phyloP scores from a whole-genome alignment of 2,113 vertebrate species.

The Nothoprocta perdicaria region DNA sequence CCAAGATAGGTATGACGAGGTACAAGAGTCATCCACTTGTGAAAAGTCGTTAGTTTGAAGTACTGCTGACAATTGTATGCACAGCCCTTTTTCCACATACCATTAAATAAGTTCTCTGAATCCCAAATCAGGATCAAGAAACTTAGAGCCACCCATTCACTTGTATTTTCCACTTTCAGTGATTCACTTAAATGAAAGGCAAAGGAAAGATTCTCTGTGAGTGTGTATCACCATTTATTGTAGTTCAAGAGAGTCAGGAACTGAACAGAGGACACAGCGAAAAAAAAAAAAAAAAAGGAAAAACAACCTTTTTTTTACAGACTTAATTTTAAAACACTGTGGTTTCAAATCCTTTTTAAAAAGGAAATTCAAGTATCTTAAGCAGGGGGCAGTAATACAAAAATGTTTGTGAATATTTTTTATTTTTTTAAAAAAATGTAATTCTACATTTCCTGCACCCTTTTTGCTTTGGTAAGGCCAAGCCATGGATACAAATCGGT shows the following conservation, averaged over 20 bases:
- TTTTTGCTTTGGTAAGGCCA: constrained; percentile 83
- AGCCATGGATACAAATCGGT: constrained; percentile 78
- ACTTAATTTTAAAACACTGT: constrained; percentile 81
- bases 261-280: constrained; percentile 79
- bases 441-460: constrained; percentile 73
- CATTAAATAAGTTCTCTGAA: neutral
- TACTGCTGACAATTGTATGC: neutral
- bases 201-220: constrained; percentile 63
- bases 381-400: constrained; percentile 79
- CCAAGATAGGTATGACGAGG: neutral
- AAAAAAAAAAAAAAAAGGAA: constrained; percentile 64
- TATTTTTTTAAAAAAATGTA: constrained; percentile 63
- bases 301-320: constrained; percentile 62
- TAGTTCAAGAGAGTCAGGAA: constrained; percentile 91
- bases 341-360: constrained; percentile 82
- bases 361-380: constrained; percentile 82
- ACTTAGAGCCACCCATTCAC: neutral
- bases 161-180: neutral
- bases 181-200: constrained; percentile 11
- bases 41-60: neutral
- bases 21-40: neutral
- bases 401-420: constrained; percentile 60
- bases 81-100: neutral
- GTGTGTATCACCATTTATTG: constrained; percentile 94
- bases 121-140: neutral